These are phyloP conservation scores for Alligator sinensis DNA, from an alignment of 2,113 vertebrate genomes.

Conservation along the genomic window DNA sequence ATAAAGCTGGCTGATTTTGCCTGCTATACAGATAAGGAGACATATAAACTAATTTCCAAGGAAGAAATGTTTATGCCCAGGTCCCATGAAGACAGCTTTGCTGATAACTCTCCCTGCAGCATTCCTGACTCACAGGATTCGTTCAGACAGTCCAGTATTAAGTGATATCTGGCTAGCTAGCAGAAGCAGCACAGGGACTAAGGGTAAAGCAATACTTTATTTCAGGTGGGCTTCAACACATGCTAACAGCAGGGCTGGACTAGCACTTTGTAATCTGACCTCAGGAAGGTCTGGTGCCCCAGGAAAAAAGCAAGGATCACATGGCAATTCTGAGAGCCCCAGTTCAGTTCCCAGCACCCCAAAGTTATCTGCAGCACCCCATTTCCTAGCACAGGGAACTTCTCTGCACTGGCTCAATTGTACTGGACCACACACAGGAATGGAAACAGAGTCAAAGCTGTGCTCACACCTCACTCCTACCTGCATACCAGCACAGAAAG, in stretches of 20 bases:
- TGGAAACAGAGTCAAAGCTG: rapidly evolving
- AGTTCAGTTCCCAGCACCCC: neutral
- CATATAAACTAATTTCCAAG: neutral
- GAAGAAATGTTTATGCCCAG: neutral
- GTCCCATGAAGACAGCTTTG: neutral
- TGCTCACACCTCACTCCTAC: neutral
- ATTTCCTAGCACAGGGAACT: neutral
- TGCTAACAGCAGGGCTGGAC: neutral
- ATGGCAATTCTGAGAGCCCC: neutral
- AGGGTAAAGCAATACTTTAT: neutral
- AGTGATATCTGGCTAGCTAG: neutral
- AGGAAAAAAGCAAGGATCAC: neutral
- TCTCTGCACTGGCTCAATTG: neutral
- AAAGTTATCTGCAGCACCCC: neutral
- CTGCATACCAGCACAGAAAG: neutral
- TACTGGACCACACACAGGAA: rapidly evolving
- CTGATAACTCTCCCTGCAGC: neutral
- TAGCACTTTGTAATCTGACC: neutral
- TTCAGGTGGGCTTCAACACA: neutral
- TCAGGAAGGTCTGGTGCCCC: neutral
- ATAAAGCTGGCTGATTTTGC: neutral
- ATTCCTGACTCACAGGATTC: neutral
- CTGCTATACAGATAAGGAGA: neutral
- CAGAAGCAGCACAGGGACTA: neutral
- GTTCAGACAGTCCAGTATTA: neutral